Percentiles rank a stretch among this genome's conserved stretches.
phyloP scores from a whole-genome alignment of 2,888 invertebrate genomes.

The Amphipoea lucens region DNA sequence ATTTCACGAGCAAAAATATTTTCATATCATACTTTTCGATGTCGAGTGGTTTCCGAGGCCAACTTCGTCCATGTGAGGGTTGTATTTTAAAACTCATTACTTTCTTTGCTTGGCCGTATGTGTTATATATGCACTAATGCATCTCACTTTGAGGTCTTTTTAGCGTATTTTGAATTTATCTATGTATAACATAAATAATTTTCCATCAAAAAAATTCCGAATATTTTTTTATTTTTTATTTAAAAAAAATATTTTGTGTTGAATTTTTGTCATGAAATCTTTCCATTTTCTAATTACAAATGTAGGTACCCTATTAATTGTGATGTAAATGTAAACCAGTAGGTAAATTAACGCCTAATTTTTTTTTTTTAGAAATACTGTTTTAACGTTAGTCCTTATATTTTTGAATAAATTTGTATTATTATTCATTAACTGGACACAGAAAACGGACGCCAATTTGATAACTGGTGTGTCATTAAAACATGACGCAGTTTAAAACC shows the following conservation, averaged over 20 bases:
- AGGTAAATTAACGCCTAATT: too few relatives aligned
- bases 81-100: slow-evolving; percentile 54
- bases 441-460: neutral
- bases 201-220: neutral
- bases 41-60: slow-evolving; percentile 8
- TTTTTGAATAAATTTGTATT: too few relatives aligned
- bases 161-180: neutral
- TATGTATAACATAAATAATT: too few relatives aligned
- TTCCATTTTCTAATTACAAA: neutral
- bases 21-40: slow-evolving; percentile 38
- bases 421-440: too few relatives aligned
- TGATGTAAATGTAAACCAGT: neutral
- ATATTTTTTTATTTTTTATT: too few relatives aligned
- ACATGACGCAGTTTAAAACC: neutral
- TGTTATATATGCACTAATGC: slow-evolving; percentile 13
- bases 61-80: slow-evolving; percentile 27
- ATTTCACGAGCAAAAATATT: slow-evolving; percentile 32
- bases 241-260: too few relatives aligned
- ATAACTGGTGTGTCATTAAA: neutral
- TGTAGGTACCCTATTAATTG: neutral
- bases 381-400: too few relatives aligned
- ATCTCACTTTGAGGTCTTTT: neutral
- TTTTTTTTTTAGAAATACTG: neutral
- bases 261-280: neutral
- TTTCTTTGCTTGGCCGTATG: slow-evolving; percentile 34